Percentiles rank a stretch among this genome's conserved stretches.
These are phyloP conservation scores for Oxystoma pomonae DNA, from an alignment of 2,888 invertebrate genomes.

Conservation along the genomic window DNA sequence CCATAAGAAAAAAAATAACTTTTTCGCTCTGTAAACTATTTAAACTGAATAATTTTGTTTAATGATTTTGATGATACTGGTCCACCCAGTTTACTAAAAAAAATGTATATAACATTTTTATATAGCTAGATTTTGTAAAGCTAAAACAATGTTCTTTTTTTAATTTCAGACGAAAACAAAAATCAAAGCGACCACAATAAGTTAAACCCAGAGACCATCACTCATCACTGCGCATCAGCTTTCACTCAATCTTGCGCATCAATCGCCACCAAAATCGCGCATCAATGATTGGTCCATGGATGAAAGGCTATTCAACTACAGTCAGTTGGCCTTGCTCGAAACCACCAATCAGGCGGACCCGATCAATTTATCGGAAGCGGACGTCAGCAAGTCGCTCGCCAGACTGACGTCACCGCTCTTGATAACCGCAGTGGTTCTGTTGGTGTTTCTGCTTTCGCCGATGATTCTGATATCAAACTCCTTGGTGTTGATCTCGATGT, in stretches of 20 bases:
- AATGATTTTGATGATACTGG: no score
- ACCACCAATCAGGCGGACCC: constrained; percentile 35
- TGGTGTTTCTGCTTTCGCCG: constrained; percentile 53
- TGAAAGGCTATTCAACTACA: constrained; percentile 37
- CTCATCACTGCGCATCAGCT: not conserved
- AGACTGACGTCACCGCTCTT: constrained; percentile 46
- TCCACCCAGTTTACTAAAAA: no score
- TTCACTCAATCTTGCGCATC: not conserved
- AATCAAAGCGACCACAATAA: not conserved
- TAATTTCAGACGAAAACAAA: no score
- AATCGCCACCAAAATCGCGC: constrained; percentile 7
- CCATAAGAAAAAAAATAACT: no score
- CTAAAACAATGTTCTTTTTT: no score
- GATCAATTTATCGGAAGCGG: constrained; percentile 38
- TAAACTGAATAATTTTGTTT: no score
- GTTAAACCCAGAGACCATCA: not conserved
- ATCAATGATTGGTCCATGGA: constrained; percentile 40
- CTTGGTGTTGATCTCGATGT: constrained; percentile 56
- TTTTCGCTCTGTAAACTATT: no score
- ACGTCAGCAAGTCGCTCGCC: constrained; percentile 39
- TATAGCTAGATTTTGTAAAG: no score
- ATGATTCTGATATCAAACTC: constrained; percentile 58
- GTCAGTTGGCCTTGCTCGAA: constrained; percentile 38
- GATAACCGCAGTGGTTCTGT: constrained; percentile 49
- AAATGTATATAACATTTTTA: no score